Evolutionary conservation across 2,113 vertebrate genomes (phyloP).

Genomic region (Sander lucioperca): DNA sequence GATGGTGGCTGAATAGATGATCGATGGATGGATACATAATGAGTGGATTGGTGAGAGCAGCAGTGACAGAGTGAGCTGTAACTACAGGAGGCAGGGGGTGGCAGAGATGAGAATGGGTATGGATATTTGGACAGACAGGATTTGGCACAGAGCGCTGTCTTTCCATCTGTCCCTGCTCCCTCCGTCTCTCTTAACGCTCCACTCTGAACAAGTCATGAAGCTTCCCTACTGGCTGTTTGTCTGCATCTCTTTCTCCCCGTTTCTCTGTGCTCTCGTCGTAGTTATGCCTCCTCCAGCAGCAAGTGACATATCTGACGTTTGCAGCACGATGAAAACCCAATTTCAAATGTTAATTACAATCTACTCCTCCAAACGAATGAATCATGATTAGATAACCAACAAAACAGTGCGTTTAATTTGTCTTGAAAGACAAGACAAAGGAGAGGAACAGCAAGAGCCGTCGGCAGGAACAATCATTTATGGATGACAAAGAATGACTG

Average conservation of each 20-base stretch:
- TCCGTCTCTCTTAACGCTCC: constrained; percentile 53
- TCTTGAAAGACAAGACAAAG: constrained; percentile 50
- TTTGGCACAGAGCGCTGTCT: constrained; percentile 58
- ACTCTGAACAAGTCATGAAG: constrained; percentile 38
- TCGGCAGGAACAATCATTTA: constrained; percentile 36
- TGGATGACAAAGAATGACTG: constrained; percentile 14
- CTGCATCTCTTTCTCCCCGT: constrained; percentile 19
- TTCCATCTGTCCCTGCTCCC: constrained; percentile 72
- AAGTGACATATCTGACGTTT: constrained; percentile 69
- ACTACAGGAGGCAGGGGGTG: constrained; percentile 40
- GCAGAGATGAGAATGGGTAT: constrained; percentile 50
- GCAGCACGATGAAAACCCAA: constrained; percentile 43
- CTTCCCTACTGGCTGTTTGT: constrained; percentile 52
- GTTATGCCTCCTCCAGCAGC: constrained; percentile 37
- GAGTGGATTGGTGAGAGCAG: constrained; percentile 26
- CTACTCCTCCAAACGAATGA: constrained; percentile 64
- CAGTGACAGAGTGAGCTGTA: constrained; percentile 48
- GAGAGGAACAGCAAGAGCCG: constrained; percentile 11
- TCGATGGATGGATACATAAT: constrained; percentile 27
- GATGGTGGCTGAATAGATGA: constrained; percentile 12
- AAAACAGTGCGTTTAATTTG: constrained; percentile 59
- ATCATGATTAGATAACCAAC: constrained; percentile 69
- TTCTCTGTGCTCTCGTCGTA: neutral
- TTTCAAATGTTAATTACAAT: constrained; percentile 75
- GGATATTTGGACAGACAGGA: constrained; percentile 64